phyloP scores from a whole-genome alignment of 1,140 invertebrate species.

The Harlomillsia oculata region DNA sequence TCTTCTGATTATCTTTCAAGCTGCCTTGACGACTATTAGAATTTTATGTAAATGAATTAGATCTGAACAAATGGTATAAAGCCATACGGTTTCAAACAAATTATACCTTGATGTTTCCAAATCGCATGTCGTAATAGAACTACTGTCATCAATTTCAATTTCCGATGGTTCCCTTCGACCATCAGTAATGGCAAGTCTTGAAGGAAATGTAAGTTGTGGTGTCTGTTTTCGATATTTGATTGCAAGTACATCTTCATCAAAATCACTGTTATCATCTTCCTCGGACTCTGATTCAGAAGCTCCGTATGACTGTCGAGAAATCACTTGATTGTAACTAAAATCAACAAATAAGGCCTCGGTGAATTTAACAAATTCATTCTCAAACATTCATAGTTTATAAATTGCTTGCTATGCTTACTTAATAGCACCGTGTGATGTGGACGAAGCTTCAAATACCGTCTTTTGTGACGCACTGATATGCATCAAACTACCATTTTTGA shows the following conservation, averaged over 20 bases:
- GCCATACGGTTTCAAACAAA: no score
- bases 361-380: background rate
- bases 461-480: conserved; percentile 28
- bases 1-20: background rate
- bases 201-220: conserved; percentile 10
- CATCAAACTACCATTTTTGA: conserved; percentile 14
- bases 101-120: background rate
- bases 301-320: conserved; percentile 31
- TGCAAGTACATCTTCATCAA: conserved; percentile 35
- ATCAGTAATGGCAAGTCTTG: conserved; percentile 19
- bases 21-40: background rate
- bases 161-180: conserved; percentile 24
- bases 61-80: no score
- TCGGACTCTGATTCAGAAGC: conserved; percentile 38
- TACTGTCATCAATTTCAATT: conserved; percentile 28
- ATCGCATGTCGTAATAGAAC: conserved; percentile 23
- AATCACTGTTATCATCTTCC: conserved; percentile 39
- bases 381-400: background rate
- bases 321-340: conserved; percentile 1
- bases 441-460: conserved; percentile 19
- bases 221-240: conserved; percentile 22
- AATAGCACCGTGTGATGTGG: conserved; percentile 2
- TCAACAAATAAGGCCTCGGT: background rate
- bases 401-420: background rate
- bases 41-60: no score